Evolutionary conservation across 1,140 invertebrate species (phyloP), one percentile per base, ranked within the genome.

Genomic region (Xylocopa sonorina): DNA sequence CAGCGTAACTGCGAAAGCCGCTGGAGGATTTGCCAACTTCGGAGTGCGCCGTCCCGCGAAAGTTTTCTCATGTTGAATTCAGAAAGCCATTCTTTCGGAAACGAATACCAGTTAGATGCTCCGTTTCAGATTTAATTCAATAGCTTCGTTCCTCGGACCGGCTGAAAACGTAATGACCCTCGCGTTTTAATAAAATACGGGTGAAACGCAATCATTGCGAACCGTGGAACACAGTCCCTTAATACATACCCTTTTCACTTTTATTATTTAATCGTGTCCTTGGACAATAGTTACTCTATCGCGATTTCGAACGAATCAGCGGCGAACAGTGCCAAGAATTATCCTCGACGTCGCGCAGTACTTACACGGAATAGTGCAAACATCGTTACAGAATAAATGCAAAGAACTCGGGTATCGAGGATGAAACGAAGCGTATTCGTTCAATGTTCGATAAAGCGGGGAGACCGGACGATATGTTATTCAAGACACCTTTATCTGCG

Each of bases 41-140:
- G 46, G 16, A 41, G 53, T 57, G 41, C 24, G n/a, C 24, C 58
- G 43, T 71, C 55, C 55, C 16, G 57, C 62, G 67, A 72, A 78
- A 78, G 76, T 78, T 78, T 78, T 60, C 76, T 72, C 67, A 72
- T 78, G 76, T 71, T 78, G 57, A 72, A 78, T 78, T 78, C 76
- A 78, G 43, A 72, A 60, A 72, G 55, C 67, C n/a, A 63, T 78
- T 78, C 43, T 48, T 71, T 43, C 27, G 67, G 48, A 29, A 60
- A 41, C 66, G 53, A 58, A 43, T 38, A 71, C n/a, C 32, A 27
- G 43, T n/a, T 71, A 9, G 5, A 29, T 38, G 46, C 34, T n/a
- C 53, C 18, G 2, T 43, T 62, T 53, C 55, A 51, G 34, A 29
- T 62, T 78, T 62, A 50, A 78, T 50, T 78, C 34, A 41, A 21